Evolutionary conservation across 1,140 invertebrate species (phyloP).

Genomic region (Ruditapes philippinarum): DNA sequence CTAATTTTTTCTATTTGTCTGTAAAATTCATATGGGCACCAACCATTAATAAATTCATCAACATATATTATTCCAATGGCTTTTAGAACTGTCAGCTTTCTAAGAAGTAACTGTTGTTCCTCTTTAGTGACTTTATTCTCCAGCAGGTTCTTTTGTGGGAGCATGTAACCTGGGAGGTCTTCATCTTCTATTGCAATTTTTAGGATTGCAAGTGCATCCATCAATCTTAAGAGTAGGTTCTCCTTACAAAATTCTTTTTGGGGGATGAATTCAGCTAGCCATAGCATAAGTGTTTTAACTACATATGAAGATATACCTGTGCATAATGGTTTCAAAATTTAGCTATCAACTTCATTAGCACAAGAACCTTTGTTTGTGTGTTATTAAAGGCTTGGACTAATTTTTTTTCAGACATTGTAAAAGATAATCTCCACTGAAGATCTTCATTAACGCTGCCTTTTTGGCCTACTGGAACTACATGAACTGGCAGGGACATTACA

Average conservation of each 20-base stretch:
- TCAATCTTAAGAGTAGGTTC: not conserved
- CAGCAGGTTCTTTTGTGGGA: constrained; percentile 10
- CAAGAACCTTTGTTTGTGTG: constrained; percentile 30
- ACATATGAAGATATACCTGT: constrained; percentile 3
- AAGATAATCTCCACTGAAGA: constrained; percentile 45
- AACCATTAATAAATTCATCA: too few species aligned
- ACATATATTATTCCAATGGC: too few species aligned
- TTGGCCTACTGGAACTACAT: constrained; percentile 20
- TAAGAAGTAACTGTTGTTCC: too few species aligned
- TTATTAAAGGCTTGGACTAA: constrained; percentile 32
- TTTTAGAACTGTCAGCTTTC: too few species aligned
- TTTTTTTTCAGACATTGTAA: not conserved
- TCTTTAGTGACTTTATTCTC: too few species aligned
- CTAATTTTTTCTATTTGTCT: too few species aligned
- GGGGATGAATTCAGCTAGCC: constrained; percentile 16
- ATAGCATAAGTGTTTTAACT: constrained; percentile 35
- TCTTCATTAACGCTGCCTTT: not conserved
- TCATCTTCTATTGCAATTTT: not conserved
- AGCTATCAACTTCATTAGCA: constrained; percentile 40
- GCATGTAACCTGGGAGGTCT: constrained; percentile 13
- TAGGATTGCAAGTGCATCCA: not conserved
- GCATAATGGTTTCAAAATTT: not conserved
- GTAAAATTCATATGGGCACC: too few species aligned
- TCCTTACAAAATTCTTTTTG: not conserved
- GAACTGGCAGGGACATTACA: not conserved